These are phyloP conservation scores for Nansenia antarctica DNA, from an alignment of 2,113 vertebrate species.

Conservation along the genomic window DNA sequence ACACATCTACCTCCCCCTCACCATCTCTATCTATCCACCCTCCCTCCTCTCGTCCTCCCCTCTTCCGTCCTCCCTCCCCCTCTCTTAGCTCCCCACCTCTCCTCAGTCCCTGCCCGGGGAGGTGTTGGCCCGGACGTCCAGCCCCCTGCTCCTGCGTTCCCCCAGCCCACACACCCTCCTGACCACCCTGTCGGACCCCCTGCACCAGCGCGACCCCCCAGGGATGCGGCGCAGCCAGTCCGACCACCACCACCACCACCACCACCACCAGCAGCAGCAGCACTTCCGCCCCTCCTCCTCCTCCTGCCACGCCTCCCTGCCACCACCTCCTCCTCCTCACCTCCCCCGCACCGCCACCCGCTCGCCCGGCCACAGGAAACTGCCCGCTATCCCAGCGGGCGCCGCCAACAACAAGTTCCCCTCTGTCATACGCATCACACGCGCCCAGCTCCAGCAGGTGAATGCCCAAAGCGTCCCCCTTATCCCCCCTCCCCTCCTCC, in stretches of 20 bases:
- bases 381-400: conserved; percentile 84
- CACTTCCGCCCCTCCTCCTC: conserved; percentile 63
- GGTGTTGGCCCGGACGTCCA: conserved; percentile 75
- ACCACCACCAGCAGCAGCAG: conserved; percentile 53
- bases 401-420: conserved; percentile 83
- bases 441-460: conserved; percentile 92
- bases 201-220: conserved; percentile 76
- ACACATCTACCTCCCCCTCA: not conserved
- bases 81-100: conserved; percentile 88
- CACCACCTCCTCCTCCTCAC: conserved; percentile 61
- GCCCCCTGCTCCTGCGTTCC: conserved; percentile 80
- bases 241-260: conserved; percentile 75
- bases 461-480: conserved; percentile 59
- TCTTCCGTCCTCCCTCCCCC: conserved; percentile 37
- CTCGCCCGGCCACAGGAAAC: conserved; percentile 82
- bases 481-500: not conserved
- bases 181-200: conserved; percentile 80
- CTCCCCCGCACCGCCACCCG: conserved; percentile 61
- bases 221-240: conserved; percentile 84
- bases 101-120: conserved; percentile 85
- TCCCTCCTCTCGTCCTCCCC: conserved; percentile 31
- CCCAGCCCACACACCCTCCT: conserved; percentile 84
- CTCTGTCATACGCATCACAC: conserved; percentile 91
- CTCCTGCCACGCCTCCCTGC: conserved; percentile 77
- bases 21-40: conserved; percentile 28